Evolutionary conservation across 1,140 invertebrate genomes (phyloP).

Genomic region (Drosophila pseudoobscura): DNA sequence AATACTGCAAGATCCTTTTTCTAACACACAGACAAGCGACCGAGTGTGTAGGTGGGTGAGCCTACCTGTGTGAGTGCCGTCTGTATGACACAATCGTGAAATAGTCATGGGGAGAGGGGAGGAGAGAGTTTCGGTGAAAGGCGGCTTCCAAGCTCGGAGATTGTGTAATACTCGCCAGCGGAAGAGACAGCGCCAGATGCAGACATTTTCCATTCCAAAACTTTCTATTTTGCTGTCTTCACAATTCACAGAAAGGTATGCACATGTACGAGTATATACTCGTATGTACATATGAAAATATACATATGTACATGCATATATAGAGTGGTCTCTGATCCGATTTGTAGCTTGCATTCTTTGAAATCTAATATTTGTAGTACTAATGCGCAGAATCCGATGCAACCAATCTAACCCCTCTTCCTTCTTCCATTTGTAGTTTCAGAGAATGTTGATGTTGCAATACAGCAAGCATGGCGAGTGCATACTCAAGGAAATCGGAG

Average conservation of each 20-base stretch:
- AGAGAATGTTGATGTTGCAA: slow-evolving; percentile 91
- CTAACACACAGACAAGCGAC: slow-evolving; percentile 18
- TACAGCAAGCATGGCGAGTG: slow-evolving; percentile 95
- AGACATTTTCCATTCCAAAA: slow-evolving; percentile 52
- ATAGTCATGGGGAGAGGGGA: slow-evolving; percentile 15
- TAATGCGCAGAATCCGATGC: slow-evolving; percentile 6
- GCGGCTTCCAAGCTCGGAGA: slow-evolving; percentile 22
- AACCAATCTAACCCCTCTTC: slow-evolving; percentile 13
- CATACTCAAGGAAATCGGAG: slow-evolving; percentile 92
- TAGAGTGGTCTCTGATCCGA: not conserved
- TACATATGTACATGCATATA: not conserved
- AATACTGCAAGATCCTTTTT: slow-evolving; percentile 45
- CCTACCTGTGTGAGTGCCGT: not conserved
- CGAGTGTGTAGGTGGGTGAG: not conserved
- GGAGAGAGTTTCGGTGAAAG: slow-evolving; percentile 57
- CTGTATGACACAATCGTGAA: slow-evolving; percentile 44
- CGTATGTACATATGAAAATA: not conserved
- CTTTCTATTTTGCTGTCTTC: slow-evolving; percentile 49
- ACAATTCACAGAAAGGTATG: slow-evolving; percentile 10
- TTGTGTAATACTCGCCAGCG: slow-evolving; percentile 49
- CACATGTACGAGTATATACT: not conserved
- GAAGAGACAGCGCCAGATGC: slow-evolving; percentile 41
- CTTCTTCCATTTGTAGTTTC: slow-evolving; percentile 83
- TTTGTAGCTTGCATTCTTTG: slow-evolving; percentile 24
- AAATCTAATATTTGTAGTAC: slow-evolving; percentile 17